Percentiles rank a stretch among this genome's conserved stretches.
phyloP scores from a whole-genome alignment of 2,888 invertebrate species.

The Danaus chrysippus region DNA sequence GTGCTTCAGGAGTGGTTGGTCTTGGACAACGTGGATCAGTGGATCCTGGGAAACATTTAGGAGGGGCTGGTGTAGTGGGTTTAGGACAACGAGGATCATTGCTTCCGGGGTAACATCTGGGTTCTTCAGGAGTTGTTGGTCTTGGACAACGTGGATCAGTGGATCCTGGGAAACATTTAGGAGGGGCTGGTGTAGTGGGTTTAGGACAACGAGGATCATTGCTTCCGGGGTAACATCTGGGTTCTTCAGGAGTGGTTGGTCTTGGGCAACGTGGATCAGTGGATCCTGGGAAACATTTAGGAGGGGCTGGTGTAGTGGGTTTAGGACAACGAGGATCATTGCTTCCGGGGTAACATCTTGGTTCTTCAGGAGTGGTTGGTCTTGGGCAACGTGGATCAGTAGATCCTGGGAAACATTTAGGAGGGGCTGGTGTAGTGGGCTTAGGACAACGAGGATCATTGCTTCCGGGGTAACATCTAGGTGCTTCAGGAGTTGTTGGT shows the following conservation, averaged over 20 bases:
- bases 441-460: constrained; percentile 44
- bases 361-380: constrained; percentile 40
- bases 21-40: constrained; percentile 40
- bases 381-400: constrained; percentile 51
- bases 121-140: constrained; percentile 36
- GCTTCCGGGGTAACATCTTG: constrained; percentile 47
- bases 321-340: constrained; percentile 38
- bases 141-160: constrained; percentile 39
- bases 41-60: constrained; percentile 41
- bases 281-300: constrained; percentile 40
- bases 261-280: constrained; percentile 35
- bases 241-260: constrained; percentile 41
- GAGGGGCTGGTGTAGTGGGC: constrained; percentile 43
- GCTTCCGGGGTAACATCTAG: constrained; percentile 46
- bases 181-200: constrained; percentile 30
- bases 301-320: constrained; percentile 27
- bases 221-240: constrained; percentile 50
- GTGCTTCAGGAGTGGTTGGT: constrained; percentile 37
- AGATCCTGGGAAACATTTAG: constrained; percentile 50
- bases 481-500: constrained; percentile 34
- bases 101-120: constrained; percentile 39
- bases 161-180: constrained; percentile 43
- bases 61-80: constrained; percentile 33
- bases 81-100: constrained; percentile 31
- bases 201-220: constrained; percentile 40